These are phyloP conservation scores for Pteropus alecto DNA, from an alignment of 2,113 vertebrate genomes.

Conservation along the genomic window DNA sequence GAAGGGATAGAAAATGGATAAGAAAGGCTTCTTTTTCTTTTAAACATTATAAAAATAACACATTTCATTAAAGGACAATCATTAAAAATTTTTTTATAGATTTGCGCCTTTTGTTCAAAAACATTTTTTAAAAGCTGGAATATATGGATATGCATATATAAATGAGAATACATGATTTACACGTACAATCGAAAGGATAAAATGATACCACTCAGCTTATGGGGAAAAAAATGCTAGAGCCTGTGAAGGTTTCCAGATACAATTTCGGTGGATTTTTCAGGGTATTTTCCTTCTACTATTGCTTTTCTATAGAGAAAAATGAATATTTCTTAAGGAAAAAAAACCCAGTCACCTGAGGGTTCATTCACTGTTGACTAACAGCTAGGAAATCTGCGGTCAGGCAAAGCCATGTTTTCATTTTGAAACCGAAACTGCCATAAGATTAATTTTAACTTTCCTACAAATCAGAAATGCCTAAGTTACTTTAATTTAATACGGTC, in stretches of 20 bases:
- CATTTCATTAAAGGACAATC: not conserved
- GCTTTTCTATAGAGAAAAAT: slow-evolving; percentile 38
- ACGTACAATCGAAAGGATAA: not conserved
- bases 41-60: not conserved
- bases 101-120: not conserved
- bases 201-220: not conserved
- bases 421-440: slow-evolving; percentile 64
- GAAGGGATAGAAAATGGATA: not conserved
- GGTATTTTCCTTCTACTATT: slow-evolving; percentile 27
- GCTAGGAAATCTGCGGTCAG: slow-evolving; percentile 58
- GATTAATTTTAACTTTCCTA: slow-evolving; percentile 72
- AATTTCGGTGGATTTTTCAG: slow-evolving; percentile 15
- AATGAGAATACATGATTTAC: not conserved
- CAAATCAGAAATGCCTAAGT: slow-evolving; percentile 75
- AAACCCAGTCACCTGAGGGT: not conserved
- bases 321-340: slow-evolving; percentile 33
- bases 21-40: not conserved
- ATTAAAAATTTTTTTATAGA: not conserved
- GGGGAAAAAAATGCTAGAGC: not conserved
- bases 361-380: slow-evolving; percentile 60
- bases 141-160: not conserved
- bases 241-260: not conserved
- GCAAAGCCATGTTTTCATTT: slow-evolving; percentile 66
- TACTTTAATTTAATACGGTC: slow-evolving; percentile 73
- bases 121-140: not conserved